Percentiles rank a stretch among this genome's conserved stretches.
Conservation (phyloP, 1,140 invertebrate genomes). For the Laodelphax striatellus region DNA sequence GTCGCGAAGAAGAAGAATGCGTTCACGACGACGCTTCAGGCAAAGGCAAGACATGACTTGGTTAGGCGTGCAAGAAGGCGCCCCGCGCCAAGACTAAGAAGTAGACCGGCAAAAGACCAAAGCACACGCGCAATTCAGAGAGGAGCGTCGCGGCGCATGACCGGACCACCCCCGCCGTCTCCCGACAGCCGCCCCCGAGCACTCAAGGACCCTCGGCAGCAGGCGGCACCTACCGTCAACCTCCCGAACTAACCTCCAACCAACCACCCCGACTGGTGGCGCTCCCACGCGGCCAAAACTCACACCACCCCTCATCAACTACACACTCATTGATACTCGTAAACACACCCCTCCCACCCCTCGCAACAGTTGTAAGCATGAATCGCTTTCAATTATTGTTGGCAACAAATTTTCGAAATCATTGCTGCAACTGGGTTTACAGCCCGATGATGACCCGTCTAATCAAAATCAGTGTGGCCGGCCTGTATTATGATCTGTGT, state of each 20-base stretch:
- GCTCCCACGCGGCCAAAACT: background rate
- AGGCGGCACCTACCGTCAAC: constrained; percentile 11
- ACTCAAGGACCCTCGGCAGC: constrained; percentile 5
- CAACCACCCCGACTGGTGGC: background rate
- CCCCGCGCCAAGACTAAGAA: constrained; percentile 9
- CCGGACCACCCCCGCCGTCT: background rate
- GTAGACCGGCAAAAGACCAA: background rate
- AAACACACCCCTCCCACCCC: no score
- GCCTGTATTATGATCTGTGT: no score
- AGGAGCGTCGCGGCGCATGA: constrained; percentile 5
- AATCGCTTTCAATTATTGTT: no score
- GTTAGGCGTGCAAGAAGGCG: background rate
- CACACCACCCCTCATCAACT: background rate
- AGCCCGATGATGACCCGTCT: no score
- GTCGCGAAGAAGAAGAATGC: background rate
- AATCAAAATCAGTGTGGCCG: no score
- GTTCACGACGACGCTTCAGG: background rate
- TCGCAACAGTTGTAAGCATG: no score
- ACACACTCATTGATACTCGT: no score
- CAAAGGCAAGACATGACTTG: background rate
- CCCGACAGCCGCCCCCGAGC: constrained; percentile 9
- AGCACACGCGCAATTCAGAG: background rate
- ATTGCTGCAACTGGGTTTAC: no score
- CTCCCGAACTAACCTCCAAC: constrained; percentile 5
- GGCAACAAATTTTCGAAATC: no score